Conservation (phyloP, 1,140 invertebrate genomes). For the Cydia splendana region DNA sequence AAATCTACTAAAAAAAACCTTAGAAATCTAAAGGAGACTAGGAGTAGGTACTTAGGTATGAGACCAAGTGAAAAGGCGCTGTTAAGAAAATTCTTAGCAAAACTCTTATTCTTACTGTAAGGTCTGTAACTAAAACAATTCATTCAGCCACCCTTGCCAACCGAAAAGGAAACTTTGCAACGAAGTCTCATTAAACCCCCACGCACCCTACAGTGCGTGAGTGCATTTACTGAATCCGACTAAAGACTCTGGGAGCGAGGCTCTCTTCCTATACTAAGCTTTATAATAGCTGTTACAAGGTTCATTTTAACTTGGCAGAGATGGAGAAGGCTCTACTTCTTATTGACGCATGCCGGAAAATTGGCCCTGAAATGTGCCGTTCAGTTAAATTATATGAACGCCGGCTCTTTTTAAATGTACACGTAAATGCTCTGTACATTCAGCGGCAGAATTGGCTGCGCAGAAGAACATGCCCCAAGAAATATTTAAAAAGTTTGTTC, state of each 20-base stretch:
- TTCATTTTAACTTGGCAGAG: background rate
- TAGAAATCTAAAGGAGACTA: too few species aligned
- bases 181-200: background rate
- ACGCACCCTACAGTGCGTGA: conserved; percentile 3
- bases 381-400: conserved; percentile 17
- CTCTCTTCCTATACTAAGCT: background rate
- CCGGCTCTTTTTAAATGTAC: conserved; percentile 5
- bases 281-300: background rate
- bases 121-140: too few species aligned
- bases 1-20: too few species aligned
- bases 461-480: too few species aligned
- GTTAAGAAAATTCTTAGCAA: too few species aligned
- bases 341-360: conserved; percentile 14
- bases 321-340: background rate
- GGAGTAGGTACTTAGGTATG: too few species aligned
- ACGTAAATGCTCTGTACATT: background rate
- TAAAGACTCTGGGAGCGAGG: background rate
- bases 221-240: conserved; percentile 9
- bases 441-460: background rate
- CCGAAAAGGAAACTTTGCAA: background rate
- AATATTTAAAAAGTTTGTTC: too few species aligned
- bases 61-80: too few species aligned
- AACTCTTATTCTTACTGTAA: too few species aligned
- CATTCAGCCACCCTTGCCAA: background rate
- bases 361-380: conserved; percentile 19